phyloP scores from a whole-genome alignment of 2,797 vertebrate genomes.

The Neoniphon sammara region DNA sequence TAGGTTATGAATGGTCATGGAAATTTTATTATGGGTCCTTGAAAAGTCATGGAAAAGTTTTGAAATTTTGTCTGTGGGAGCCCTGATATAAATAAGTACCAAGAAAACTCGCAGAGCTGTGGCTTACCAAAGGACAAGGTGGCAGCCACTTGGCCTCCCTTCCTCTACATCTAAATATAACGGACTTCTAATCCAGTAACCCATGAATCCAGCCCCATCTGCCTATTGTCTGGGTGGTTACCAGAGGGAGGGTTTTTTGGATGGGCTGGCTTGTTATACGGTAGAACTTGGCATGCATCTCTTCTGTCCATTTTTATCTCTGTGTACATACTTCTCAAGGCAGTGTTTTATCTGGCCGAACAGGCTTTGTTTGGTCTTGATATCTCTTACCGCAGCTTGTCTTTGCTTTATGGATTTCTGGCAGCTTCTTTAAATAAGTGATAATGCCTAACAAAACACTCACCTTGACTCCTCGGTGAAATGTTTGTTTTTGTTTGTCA shows the following conservation, averaged over 20 bases:
- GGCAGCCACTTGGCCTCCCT: conserved; percentile 55
- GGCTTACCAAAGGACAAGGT: conserved; percentile 47
- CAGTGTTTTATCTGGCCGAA: conserved; percentile 84
- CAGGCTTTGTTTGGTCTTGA: conserved; percentile 87
- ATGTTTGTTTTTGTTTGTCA: conserved; percentile 65
- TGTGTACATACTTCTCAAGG: conserved; percentile 87
- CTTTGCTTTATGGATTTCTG: conserved; percentile 86
- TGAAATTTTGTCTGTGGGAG: too few species aligned
- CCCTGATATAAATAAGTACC: too few species aligned
- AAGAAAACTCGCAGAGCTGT: neutral
- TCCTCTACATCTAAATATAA: conserved; percentile 73
- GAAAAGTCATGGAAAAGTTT: too few species aligned
- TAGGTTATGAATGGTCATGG: too few species aligned
- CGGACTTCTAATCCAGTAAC: conserved; percentile 76
- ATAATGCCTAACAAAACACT: conserved; percentile 81
- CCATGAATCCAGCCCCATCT: conserved; percentile 76
- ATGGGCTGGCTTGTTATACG: conserved; percentile 74
- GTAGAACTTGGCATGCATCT: conserved; percentile 78
- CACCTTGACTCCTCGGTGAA: conserved; percentile 78
- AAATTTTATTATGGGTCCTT: too few species aligned
- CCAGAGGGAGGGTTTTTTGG: conserved; percentile 76
- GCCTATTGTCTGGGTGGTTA: conserved; percentile 77
- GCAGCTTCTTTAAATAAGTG: conserved; percentile 86
- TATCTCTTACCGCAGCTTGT: conserved; percentile 87
- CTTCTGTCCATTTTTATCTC: conserved; percentile 82